Percentiles rank a stretch among this genome's conserved stretches.
These are phyloP conservation scores for Brenthis hecate DNA, from an alignment of 2,888 invertebrate species.

Conservation along the genomic window DNA sequence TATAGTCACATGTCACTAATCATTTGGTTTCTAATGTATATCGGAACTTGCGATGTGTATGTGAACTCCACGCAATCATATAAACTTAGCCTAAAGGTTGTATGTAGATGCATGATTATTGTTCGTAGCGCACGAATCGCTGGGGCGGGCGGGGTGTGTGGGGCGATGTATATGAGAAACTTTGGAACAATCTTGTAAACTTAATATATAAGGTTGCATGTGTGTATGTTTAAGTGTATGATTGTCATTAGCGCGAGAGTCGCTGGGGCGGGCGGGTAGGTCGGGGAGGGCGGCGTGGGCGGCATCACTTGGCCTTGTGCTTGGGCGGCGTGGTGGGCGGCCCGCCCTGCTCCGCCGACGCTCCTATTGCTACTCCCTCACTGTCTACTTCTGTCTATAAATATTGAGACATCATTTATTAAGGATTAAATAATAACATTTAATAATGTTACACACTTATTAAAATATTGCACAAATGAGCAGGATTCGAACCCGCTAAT, in stretches of 20 bases:
- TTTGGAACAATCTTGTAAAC: not conserved
- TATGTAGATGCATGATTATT: too few relatives aligned
- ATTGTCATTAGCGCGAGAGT: constrained; percentile 18
- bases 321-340: constrained; percentile 78
- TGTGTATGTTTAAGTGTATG: not conserved
- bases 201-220: not conserved
- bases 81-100: not conserved
- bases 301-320: constrained; percentile 75
- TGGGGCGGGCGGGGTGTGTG: too few relatives aligned
- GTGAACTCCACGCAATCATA: not conserved
- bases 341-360: constrained; percentile 75
- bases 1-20: too few relatives aligned
- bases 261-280: constrained; percentile 10
- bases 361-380: constrained; percentile 76
- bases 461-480: too few relatives aligned
- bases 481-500: too few relatives aligned
- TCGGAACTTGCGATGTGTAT: too few relatives aligned
- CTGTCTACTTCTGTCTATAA: constrained; percentile 76
- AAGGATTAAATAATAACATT: too few relatives aligned
- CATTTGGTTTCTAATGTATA: too few relatives aligned
- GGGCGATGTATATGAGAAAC: too few relatives aligned
- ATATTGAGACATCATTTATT: not conserved
- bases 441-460: too few relatives aligned
- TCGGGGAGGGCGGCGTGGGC: constrained; percentile 15
- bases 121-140: too few relatives aligned